A percentile compares a stretch with the other conserved stretches of the same genome.
Conservation (phyloP, 2,888 invertebrate species). For the Chymomyza fuscimana region DNA sequence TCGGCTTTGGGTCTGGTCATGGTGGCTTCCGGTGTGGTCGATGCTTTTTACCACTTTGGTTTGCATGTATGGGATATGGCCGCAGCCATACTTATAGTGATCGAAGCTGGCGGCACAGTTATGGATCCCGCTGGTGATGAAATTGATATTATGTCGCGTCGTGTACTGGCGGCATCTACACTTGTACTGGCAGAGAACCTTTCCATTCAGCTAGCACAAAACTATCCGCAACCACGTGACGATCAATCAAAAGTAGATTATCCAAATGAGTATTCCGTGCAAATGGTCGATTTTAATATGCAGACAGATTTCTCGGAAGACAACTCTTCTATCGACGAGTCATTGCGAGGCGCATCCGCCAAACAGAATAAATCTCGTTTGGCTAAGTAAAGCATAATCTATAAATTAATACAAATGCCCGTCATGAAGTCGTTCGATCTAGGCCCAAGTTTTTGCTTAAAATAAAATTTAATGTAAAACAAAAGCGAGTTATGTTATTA, state of each 20-base stretch:
- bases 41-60: slow-evolving; percentile 94
- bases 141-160: slow-evolving; percentile 89
- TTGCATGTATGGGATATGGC: slow-evolving; percentile 97
- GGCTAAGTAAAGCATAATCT: no score
- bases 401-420: neutral
- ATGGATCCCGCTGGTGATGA: slow-evolving; percentile 91
- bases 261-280: slow-evolving; percentile 1
- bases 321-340: neutral
- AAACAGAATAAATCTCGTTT: no score
- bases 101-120: slow-evolving; percentile 95
- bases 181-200: slow-evolving; percentile 86
- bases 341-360: no score
- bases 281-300: neutral
- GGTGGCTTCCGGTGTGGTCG: slow-evolving; percentile 93
- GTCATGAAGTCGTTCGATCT: neutral
- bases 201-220: slow-evolving; percentile 83
- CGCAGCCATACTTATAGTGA: slow-evolving; percentile 91
- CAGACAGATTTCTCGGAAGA: neutral
- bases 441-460: no score
- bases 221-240: slow-evolving; percentile 87
- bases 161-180: slow-evolving; percentile 89
- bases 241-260: slow-evolving; percentile 53
- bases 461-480: neutral
- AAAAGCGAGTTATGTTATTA: no score
- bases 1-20: slow-evolving; percentile 96